Evolutionary conservation across 2,113 vertebrate species (phyloP), one percentile per base, ranked within the genome.

Genomic region (Calyptommatus sinebrachiatus): DNA sequence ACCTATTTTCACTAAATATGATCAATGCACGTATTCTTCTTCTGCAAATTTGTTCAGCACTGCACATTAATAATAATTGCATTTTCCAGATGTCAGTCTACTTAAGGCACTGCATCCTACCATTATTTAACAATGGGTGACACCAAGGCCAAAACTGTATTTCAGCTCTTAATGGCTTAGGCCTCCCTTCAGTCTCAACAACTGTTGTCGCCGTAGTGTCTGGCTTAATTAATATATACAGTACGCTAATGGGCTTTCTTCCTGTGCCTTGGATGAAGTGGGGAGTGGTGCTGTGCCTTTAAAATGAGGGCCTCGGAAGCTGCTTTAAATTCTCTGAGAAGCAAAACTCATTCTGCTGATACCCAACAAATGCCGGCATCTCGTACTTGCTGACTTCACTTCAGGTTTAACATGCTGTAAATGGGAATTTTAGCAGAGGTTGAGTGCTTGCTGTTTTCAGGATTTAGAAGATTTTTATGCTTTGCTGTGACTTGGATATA

Each of bases 51-150:
- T 73, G 75, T 91, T 91, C 86, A 87, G 84, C 86, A 76, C 81
- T 73, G 84, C 75, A 78, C 79, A 79, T 87, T 89, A 87, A 89
- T 67, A 78, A 87, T 87, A 83, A 83, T 86, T 85, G 85, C 79
- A 91, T 87, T 86, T 91, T 91, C 88, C 86, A 84, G 87, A 86
- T 76, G 86, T 87, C 78, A 79, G 88, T 91, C 90, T 21, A 73
- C 84, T 89, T 88, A 85, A 91, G 88, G 84, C 79, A 73, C 79
- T 66, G 82, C 50, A 79, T 84, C 83, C 86, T 76, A 62, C 14
- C 71, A 85, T 74, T 84, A 83, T 29, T 86, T 73, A 84, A 86
- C 86, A 87, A 88, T 48, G 45, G 71, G 78, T 48, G 71, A 67
- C 62, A 78, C 76, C 74, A 76, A 77, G 78, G 82, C 87, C 50